Conservation (phyloP, 2,113 vertebrate species). For the human (Homo sapiens) region DNA sequence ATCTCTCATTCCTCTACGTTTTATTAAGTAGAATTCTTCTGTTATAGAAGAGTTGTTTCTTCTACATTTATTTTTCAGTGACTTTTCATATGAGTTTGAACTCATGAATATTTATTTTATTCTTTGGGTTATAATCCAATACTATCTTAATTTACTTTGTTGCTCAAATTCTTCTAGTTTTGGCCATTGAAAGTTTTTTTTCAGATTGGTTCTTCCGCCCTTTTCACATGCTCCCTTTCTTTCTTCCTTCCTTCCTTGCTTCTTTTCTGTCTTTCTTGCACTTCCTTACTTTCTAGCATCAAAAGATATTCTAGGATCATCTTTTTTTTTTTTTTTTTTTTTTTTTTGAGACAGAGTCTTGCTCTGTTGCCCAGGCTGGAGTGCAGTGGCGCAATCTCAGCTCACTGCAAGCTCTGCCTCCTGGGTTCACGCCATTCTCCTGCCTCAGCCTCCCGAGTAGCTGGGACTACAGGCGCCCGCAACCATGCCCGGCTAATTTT, state of each 20-base stretch:
- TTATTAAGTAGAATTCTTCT: background rate
- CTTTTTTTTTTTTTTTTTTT: background rate
- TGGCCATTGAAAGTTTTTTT: background rate
- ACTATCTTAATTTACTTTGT: background rate
- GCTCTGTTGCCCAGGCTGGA: too few species aligned
- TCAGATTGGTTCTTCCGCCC: background rate
- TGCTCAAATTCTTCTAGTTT: slow-evolving; percentile 28
- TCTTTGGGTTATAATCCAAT: background rate
- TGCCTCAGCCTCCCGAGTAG: too few species aligned
- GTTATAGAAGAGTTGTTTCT: background rate
- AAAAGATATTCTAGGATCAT: background rate
- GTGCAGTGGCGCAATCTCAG: too few species aligned
- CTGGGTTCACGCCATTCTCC: too few species aligned
- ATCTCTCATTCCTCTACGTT: background rate
- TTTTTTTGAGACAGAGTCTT: too few species aligned
- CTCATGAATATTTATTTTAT: background rate
- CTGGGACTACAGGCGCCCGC: too few species aligned
- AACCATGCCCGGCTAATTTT: too few species aligned
- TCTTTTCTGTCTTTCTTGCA: background rate
- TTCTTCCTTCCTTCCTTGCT: background rate
- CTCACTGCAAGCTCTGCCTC: too few species aligned
- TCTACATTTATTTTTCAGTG: background rate
- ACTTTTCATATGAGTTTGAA: background rate
- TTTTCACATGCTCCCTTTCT: background rate
- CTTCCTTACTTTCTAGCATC: background rate